These are phyloP conservation scores for Theristicus caerulescens DNA, from an alignment of 2,113 vertebrate species.

Conservation along the genomic window DNA sequence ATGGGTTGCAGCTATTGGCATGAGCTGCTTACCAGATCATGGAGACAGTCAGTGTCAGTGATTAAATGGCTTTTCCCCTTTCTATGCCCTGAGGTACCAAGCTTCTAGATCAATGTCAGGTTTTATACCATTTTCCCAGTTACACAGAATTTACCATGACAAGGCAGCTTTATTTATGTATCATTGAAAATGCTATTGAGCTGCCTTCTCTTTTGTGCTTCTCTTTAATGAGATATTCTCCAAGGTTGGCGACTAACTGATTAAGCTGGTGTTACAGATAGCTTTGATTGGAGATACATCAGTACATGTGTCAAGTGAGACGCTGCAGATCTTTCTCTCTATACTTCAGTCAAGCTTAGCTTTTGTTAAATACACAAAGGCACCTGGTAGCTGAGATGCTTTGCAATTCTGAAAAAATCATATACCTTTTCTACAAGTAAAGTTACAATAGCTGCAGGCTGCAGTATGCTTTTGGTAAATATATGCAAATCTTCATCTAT, in stretches of 20 bases:
- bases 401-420: not conserved
- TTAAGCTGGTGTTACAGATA: not conserved
- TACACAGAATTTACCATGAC: not conserved
- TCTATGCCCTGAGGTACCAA: not conserved
- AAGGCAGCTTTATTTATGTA: constrained; percentile 29
- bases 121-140: not conserved
- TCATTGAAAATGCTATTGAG: not conserved
- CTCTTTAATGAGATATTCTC: not conserved
- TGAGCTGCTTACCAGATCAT: not conserved
- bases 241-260: not conserved
- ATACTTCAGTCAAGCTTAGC: not conserved
- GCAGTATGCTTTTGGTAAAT: not conserved
- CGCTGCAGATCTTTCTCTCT: not conserved
- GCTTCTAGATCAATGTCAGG: not conserved
- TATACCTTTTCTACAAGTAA: not conserved
- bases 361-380: not conserved
- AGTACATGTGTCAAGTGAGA: not conserved
- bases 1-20: not conserved
- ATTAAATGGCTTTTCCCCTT: not conserved
- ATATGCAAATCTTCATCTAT: not conserved
- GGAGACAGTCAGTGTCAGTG: not conserved
- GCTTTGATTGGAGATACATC: not conserved
- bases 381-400: not conserved
- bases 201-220: not conserved
- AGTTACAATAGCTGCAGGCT: not conserved